A percentile compares a stretch with the other conserved stretches of the same genome.
These are phyloP conservation scores for Liparis tanakae DNA, from an alignment of 2,797 vertebrate genomes.

Conservation along the genomic window DNA sequence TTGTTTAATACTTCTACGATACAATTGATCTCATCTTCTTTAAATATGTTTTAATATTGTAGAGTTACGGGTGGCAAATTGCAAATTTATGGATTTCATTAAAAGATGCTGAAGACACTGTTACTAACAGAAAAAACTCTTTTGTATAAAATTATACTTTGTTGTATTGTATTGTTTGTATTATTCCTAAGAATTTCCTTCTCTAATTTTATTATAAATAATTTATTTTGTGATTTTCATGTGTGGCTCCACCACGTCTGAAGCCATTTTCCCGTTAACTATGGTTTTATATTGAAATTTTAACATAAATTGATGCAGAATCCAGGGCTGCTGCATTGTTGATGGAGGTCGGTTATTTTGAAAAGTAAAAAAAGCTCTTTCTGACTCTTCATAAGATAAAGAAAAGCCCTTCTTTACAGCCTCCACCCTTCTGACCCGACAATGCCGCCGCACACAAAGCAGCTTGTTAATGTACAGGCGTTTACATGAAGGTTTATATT, in stretches of 20 bases:
- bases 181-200: too few species aligned
- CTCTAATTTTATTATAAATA: too few species aligned
- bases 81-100: neutral
- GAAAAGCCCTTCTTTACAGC: constrained; percentile 10
- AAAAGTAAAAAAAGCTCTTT: too few species aligned
- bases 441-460: constrained; percentile 5
- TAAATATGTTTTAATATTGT: neutral
- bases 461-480: constrained; percentile 2
- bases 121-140: neutral
- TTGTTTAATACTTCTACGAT: neutral
- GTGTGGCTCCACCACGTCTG: too few species aligned
- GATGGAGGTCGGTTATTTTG: too few species aligned
- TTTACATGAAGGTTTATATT: constrained; percentile 2
- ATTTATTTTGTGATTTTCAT: too few species aligned
- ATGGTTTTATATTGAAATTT: too few species aligned
- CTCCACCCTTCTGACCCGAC: neutral
- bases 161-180: too few species aligned
- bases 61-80: neutral
- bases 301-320: too few species aligned
- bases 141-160: neutral
- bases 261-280: too few species aligned
- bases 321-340: too few species aligned
- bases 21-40: neutral
- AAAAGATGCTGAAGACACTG: neutral
- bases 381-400: too few species aligned